Base-by-base conservation (phyloP, 2,888 invertebrate genomes). In the Pemphredon lugubris region DNA sequence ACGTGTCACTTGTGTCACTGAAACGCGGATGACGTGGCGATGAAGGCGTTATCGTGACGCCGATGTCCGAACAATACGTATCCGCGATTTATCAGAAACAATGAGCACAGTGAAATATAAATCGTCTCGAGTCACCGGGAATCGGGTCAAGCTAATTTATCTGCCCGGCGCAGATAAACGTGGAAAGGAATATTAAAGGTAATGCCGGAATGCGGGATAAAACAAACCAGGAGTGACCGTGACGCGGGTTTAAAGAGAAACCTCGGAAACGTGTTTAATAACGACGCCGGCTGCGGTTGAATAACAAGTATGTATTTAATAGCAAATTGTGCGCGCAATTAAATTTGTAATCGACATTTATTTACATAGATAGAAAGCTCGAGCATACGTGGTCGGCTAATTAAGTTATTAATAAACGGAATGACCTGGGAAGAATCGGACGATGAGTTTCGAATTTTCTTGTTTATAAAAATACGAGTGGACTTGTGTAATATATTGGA, bases 31-130 rank as follows among this genome's bases (percentile, higher is more conserved):
- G n/a, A n/a, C n/a, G n/a, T n/a, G n/a, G n/a, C n/a, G n/a, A n/a
- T n/a, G n/a, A n/a, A n/a, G n/a, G n/a, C n/a, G n/a, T n/a, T n/a
- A n/a, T n/a, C n/a, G n/a, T n/a, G n/a, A n/a, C n/a, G n/a, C n/a
- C n/a, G n/a, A n/a, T n/a, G n/a, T n/a, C n/a, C n/a, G n/a, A n/a
- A n/a, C n/a, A n/a, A n/a, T n/a, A n/a, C n/a, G n/a, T n/a, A n/a
- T n/a, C 1, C 11, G n/a, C 40, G 40, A 20, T 16, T 42, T 42
- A 42, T 42, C 40, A 42, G 40, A 42, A 42, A 42, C 40, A 42
- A 42, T 42, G 40, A 5, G 16, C 5, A 7, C 7, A 2, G 18
- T 4, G 7, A 20, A 16, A 16, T 42, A 42, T 42, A 42, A 42
- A 42, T 21, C 2, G 40, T 1, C 40, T 42, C 11, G 0, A 42